Evolutionary conservation across 2,888 invertebrate genomes (phyloP).

Genomic region (Taenaris catops): DNA sequence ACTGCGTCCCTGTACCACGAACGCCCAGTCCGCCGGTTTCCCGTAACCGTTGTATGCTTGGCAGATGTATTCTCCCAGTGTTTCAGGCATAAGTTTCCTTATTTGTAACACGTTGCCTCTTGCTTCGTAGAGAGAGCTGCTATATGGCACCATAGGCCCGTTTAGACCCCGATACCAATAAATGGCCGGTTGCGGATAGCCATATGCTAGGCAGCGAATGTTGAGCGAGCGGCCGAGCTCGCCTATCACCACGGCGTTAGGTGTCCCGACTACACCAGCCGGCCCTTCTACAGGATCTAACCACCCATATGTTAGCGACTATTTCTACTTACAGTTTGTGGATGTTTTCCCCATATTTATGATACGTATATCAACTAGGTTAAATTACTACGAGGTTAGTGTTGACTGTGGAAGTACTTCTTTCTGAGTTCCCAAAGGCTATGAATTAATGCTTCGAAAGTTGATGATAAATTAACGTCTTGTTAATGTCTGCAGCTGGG

Average conservation of each 20-base stretch:
- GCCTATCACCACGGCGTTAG: constrained; percentile 82
- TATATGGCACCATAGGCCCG: constrained; percentile 86
- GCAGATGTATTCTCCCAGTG: constrained; percentile 93
- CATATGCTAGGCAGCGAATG: constrained; percentile 90
- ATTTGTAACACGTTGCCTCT: constrained; percentile 88
- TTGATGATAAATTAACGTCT: too few relatives aligned
- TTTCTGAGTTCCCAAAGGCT: too few relatives aligned
- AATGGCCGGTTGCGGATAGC: constrained; percentile 88
- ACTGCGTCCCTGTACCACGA: constrained; percentile 85
- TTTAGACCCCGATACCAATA: constrained; percentile 91
- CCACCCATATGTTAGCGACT: constrained; percentile 46
- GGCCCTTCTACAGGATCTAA: constrained; percentile 79
- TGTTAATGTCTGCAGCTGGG: too few relatives aligned
- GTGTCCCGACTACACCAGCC: constrained; percentile 84
- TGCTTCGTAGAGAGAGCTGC: constrained; percentile 84
- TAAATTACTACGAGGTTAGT: too few relatives aligned
- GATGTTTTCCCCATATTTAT: constrained; percentile 14
- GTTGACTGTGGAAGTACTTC: too few relatives aligned
- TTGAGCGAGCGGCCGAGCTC: constrained; percentile 84
- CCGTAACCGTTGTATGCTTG: constrained; percentile 92
- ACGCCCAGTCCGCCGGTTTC: constrained; percentile 87
- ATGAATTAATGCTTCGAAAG: too few relatives aligned
- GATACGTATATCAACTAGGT: constrained; percentile 1
- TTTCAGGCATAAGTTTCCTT: constrained; percentile 83
- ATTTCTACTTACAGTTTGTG: constrained; percentile 33